Evolutionary conservation across 2,888 invertebrate species (phyloP), one percentile per base, ranked within the genome.

Genomic region (Iselma pallidipennis): DNA sequence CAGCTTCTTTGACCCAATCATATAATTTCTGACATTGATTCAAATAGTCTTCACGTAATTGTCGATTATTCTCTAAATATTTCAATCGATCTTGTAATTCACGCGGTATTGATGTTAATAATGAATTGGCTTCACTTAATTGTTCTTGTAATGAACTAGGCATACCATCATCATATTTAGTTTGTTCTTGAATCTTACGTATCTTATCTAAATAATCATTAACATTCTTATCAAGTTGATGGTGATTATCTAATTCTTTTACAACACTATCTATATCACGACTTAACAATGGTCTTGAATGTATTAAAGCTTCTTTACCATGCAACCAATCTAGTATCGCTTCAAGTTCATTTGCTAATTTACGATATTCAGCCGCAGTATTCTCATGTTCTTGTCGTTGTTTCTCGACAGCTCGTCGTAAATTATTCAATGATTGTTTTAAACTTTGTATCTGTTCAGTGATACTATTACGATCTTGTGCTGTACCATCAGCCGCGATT

Each of bases 401-500:
- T 31, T 89, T 89, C 76, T 96, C 95, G 0, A 96, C 94, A 1
- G 90, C 85, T 74, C 93, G 87, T 76, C 94, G 86, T 3, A 96
- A 82, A 59, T 89, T 88, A 56, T 91, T 87, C 14, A 95, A 82
- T 68, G 95, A 92, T 76, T 94, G 93, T 79, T 94, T 95, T 19
- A 96, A 79, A 0, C 91, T 90, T 74, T 95, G 95, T 21, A 96
- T 78, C 71, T 95, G 91, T 76, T 95, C 94, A 1, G 94, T 94
- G 5, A 96, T 90, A 69, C 89, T 89, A 72, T 95, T 95, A 71
- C 92, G 87, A 72, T 96, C 96, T 16, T 91, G 90, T 0, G 92
- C 89, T 2, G 93, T 91, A 45, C 95, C 95, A 82, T 96, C 96
- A 0, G 91, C 90, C 0, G 94, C 94, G 29, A 97, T 96, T 79